Base-by-base conservation (phyloP, 2,113 vertebrate genomes). In the Castor canadensis region DNA sequence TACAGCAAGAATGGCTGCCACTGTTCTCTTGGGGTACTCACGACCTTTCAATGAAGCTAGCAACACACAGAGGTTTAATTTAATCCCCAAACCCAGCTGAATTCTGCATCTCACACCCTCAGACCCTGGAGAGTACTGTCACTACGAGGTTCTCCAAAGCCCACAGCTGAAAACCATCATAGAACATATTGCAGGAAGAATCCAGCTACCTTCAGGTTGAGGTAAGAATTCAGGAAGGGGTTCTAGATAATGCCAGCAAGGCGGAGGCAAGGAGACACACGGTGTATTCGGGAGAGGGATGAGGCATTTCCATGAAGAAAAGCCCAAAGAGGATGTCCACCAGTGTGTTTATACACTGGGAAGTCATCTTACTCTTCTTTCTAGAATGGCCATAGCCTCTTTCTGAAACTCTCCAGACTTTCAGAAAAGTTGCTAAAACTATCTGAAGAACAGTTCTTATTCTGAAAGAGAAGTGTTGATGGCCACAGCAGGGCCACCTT, bases 1-100 rank as follows among this genome's bases (percentile, higher is more conserved):
- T n/a, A n/a, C n/a, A n/a, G 28, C 58, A 40, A 64, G 19, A 9
- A 69, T 10, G 19, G 66, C 45, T 47, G 0, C 24, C 32, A 28
- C 24, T 40, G 12, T 62, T 38, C 10, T 9, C 71, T 40, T 49
- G 26, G 32, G 38, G 22, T 20, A 52, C 43, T 58, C n/a, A 26
- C n/a, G 13, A 71, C 43, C 38, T 86, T 95, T 89, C 52, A 79
- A 60, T 83, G 73, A 95, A 87, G 49, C 40, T 28, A 93, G 10
- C n/a, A 91, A 40, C 47, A 62, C 15, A 43, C 1, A 40, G 13
- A 96, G 12, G 20, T 94, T 84, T 76, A 47, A 76, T 45, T 84
- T 73, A 96, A 76, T 1, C 8, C 49, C 54, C 66, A 72, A 22
- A 62, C 20, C 30, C 56, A 93, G 17, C 80, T 40, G 54, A 90